Conservation (phyloP, 2,113 vertebrate genomes). For the Pseudorhombus dupliciocellatus region DNA sequence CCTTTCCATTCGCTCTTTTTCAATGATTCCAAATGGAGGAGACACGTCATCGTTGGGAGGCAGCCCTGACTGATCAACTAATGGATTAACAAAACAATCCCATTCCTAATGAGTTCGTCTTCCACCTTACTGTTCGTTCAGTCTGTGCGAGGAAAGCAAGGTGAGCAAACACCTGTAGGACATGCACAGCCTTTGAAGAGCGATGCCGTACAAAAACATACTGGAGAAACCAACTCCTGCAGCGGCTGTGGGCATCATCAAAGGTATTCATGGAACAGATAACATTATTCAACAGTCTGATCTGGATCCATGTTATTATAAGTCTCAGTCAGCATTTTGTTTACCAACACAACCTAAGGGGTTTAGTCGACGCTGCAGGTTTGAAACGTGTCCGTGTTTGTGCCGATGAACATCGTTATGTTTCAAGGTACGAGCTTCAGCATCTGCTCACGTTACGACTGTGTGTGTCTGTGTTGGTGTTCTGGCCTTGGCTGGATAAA, state of each 20-base stretch:
- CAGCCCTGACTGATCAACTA: no score
- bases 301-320: neutral
- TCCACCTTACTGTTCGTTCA: neutral
- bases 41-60: no score
- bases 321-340: slow-evolving; percentile 22
- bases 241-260: slow-evolving; percentile 24
- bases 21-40: no score
- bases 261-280: slow-evolving; percentile 23
- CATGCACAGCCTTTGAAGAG: no score
- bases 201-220: no score
- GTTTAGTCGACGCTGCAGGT: slow-evolving; percentile 14
- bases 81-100: no score
- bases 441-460: slow-evolving; percentile 17
- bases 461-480: slow-evolving; percentile 5
- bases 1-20: no score
- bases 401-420: slow-evolving; percentile 2
- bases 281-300: neutral
- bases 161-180: no score
- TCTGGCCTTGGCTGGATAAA: slow-evolving; percentile 45
- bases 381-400: neutral
- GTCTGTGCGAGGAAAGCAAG: no score
- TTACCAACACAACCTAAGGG: slow-evolving; percentile 12
- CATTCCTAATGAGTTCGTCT: no score
- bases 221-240: slow-evolving; percentile 9
- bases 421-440: slow-evolving; percentile 6